Evolutionary conservation across 2,113 vertebrate genomes (phyloP).

Genomic region (Anthoscopus minutus): DNA sequence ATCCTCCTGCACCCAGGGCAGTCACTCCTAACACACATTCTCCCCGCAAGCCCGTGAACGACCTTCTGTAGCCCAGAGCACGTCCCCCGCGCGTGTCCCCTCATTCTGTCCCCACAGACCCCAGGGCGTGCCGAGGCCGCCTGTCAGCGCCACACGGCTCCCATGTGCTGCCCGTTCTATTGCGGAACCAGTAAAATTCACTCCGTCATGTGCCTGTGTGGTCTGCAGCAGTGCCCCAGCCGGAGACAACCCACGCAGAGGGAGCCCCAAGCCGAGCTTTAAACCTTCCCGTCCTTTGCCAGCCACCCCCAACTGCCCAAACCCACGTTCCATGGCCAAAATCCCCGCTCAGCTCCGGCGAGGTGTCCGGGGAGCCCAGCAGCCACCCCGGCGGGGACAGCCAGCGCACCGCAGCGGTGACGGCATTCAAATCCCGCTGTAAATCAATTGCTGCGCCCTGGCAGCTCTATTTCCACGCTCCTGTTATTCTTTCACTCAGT

Average conservation of each 20-base stretch:
- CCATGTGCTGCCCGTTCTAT: not conserved
- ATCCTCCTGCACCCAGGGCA: fast-evolving
- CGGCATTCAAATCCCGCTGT: not conserved
- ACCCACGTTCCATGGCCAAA: fast-evolving
- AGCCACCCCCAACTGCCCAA: not conserved
- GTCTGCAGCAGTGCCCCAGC: not conserved
- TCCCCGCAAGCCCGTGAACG: fast-evolving
- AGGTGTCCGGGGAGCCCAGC: not conserved
- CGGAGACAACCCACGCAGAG: not conserved
- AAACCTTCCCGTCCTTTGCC: not conserved
- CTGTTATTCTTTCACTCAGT: slow-evolving; percentile 18
- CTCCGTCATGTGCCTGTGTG: not conserved
- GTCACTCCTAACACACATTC: fast-evolving
- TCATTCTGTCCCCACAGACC: not conserved
- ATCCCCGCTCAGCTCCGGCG: fast-evolving
- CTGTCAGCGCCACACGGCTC: not conserved
- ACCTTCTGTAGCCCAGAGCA: not conserved
- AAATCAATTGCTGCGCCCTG: slow-evolving; percentile 23
- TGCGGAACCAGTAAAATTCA: not conserved
- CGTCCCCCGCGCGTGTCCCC: fast-evolving
- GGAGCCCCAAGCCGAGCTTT: not conserved
- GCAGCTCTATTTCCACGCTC: slow-evolving; percentile 21
- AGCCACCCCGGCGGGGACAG: not conserved
- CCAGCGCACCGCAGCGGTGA: not conserved
- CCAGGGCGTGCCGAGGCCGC: not conserved